Base-by-base conservation (phyloP, 1,140 invertebrate species). In the Procambarus virginalis region DNA sequence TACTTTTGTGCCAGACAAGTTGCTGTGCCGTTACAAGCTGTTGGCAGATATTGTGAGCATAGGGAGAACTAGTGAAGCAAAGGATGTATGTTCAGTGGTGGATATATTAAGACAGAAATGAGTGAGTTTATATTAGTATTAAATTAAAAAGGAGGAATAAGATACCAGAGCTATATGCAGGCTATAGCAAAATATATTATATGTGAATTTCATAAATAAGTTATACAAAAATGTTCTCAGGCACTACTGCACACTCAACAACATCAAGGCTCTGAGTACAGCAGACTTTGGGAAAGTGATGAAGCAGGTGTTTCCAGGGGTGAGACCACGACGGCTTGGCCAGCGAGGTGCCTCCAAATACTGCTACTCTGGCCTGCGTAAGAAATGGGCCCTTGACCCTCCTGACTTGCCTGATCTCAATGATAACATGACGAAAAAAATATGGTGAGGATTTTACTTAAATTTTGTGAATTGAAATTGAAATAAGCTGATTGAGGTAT, bases 221-320 rank as follows among this genome's bases (percentile, higher is more conserved):
- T 55, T 55, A 55, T 55, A n/a, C 3, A 55, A 12, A 55, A 55
- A 10, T 55, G 8, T 17, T 64, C 95, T 75, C 94, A 98, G 97
- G 93, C 95, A 95, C 90, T 98, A 97, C 94, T 98, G 97, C 94
- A 96, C 96, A 93, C 96, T 95, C 91, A 97, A 97, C 94, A 95
- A 95, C 91, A 97, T 98, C 94, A 98, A 98, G 93, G 96, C 97
- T n/a, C 94, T 99, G 76, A 98, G 97, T 76, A 98, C 98, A 6
- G 98, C 98, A 51, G 98, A 99, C 94, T 99, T 99, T 95, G 98
- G 98, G 4, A 99, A 99, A 95, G 97, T 99, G 8, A 98, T 99
- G 97, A 99, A 99, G 93, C 97, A 98, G 94, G 97, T 98, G 10
- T 99, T 99, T 94, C 98, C 98, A 51, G 91, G 91, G 45, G 94